These are phyloP conservation scores for Microtus pennsylvanicus DNA, from an alignment of 2,113 vertebrate genomes.

Conservation along the genomic window DNA sequence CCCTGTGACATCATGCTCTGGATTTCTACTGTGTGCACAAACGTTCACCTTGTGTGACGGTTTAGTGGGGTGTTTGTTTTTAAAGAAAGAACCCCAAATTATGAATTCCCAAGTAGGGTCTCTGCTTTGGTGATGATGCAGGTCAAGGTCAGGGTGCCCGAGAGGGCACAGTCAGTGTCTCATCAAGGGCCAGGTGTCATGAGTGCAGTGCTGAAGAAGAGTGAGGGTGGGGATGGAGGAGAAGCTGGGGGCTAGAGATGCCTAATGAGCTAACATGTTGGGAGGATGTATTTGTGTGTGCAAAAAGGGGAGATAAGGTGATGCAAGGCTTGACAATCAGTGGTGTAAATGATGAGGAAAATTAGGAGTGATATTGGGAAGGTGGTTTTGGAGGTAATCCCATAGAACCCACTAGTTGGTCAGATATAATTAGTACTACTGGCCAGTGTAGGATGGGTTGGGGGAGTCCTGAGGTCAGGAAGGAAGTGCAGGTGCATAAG, in stretches of 20 bases:
- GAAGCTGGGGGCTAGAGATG: not conserved
- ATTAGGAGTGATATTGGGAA: not conserved
- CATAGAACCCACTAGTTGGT: not conserved
- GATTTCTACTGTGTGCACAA: not conserved
- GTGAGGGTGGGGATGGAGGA: not conserved
- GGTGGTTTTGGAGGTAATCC: not conserved
- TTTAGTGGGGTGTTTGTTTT: not conserved
- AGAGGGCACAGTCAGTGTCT: not conserved
- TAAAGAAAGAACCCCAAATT: not conserved
- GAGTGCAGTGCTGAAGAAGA: not conserved
- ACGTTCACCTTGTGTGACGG: not conserved
- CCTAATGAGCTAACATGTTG: not conserved
- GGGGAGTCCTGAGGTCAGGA: not conserved
- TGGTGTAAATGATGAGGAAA: not conserved
- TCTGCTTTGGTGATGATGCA: not conserved
- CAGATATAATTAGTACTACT: not conserved
- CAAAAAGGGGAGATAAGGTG: too few species aligned
- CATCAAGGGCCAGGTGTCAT: not conserved
- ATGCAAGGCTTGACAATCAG: not conserved
- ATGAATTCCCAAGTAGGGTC: not conserved
- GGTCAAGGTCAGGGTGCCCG: not conserved
- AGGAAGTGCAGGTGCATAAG: not conserved
- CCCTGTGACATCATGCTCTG: not conserved
- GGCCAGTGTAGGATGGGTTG: not conserved
- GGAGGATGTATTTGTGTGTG: not conserved